A percentile compares a stretch with the other conserved stretches of the same genome.
phyloP scores from a whole-genome alignment of 2,888 invertebrate species.

The Trichopoda pennipes region DNA sequence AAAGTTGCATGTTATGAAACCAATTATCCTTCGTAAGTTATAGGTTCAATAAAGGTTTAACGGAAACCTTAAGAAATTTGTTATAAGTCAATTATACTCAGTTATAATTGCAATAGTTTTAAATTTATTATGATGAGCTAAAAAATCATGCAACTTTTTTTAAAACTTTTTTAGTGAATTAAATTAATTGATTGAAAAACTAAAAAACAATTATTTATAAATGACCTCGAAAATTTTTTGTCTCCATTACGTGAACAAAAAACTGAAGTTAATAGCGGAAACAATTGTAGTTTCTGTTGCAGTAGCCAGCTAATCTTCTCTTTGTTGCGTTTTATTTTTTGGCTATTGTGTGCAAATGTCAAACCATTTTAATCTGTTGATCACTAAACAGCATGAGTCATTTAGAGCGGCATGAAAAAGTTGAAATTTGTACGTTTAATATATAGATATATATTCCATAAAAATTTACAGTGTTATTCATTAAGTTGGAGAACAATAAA shows the following conservation, averaged over 20 bases:
- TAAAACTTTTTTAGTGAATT: background rate
- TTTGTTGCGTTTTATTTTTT: background rate
- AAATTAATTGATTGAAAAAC: background rate
- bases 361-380: conserved; percentile 49
- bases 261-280: conserved; percentile 58
- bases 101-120: too few relatives aligned
- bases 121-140: too few relatives aligned
- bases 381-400: conserved; percentile 49
- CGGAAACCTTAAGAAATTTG: too few relatives aligned
- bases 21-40: too few relatives aligned
- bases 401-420: conserved; percentile 19
- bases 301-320: conserved; percentile 27
- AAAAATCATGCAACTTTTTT: too few relatives aligned
- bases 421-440: conserved; percentile 17
- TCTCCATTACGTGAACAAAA: background rate
- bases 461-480: conserved; percentile 27
- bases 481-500: background rate
- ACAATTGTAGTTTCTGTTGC: conserved; percentile 58
- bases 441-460: conserved; percentile 30
- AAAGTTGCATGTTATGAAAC: too few relatives aligned
- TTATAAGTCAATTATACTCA: too few relatives aligned
- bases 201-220: conserved; percentile 23
- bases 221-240: conserved; percentile 47
- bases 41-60: too few relatives aligned
- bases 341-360: conserved; percentile 51